Base-by-base conservation (phyloP, 53 echinoderm and acorn worm species). In the Zoroaster sp. region DNA sequence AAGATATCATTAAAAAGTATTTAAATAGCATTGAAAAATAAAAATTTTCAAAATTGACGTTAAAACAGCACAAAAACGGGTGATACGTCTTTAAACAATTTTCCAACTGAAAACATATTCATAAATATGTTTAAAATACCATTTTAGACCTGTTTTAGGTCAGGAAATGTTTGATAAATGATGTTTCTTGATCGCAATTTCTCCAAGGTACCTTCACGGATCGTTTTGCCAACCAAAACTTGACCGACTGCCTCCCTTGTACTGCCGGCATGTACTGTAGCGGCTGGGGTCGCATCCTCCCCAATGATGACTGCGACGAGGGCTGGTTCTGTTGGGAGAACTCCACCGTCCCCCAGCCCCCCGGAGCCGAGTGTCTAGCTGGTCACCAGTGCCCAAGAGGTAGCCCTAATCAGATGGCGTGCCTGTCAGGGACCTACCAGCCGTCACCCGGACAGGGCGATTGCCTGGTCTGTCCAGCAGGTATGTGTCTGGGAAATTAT, bases 291-390 rank as follows among this genome's bases (percentile, higher is more conserved):
- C 90, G 96, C 28, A 88, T 68, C 52, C 73, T 96, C 6, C 99
- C 99, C 34, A 83, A 96, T 36, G 99, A 75, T 15, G 92, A 96
- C 76, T 98, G 99, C 54, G 96, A 98, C 74, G 92, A 87, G 55
- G 99, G 99, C 40, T 96, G 99, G 96, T 98, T 93, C 93, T 98
- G 99, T 73, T 87, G 89, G 40, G 94, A 93, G 18, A 91, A 96
- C 35, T 94, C 99, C 3, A 98, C 94, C 14, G 96, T 91, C 23
- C 94, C 96, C n/a, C 99, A 98, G 74, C 99, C 99, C 43, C 80
- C 81, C 3, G 91, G 91, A 11, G 82, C 99, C 75, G 91, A 90
- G 73, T 98, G 99, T 82, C 88, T 98, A 8, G 93, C 96, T 28
- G 99, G 99, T 0, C 99, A 98, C 49, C 67, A 70, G 51, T 98